phyloP scores from a whole-genome alignment of 2,113 vertebrate species.

The Rhinoptilus africanus region DNA sequence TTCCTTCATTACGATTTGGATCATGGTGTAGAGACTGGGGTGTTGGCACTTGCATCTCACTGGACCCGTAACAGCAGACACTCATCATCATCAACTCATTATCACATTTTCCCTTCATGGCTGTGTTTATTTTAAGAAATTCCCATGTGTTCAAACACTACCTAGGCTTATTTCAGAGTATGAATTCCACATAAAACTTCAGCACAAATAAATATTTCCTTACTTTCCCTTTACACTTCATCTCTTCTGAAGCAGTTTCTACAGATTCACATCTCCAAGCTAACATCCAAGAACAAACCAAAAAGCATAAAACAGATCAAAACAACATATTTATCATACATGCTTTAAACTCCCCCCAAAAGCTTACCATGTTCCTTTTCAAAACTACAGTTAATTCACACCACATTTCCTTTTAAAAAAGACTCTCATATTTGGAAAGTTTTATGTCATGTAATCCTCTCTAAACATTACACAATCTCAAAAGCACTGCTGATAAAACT shows the following conservation, averaged over 20 bases:
- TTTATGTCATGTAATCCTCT: not conserved
- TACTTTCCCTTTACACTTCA: not conserved
- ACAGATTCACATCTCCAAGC: not conserved
- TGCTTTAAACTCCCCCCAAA: not conserved
- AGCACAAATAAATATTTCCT: not conserved
- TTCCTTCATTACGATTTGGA: conserved; percentile 46
- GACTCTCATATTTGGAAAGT: not conserved
- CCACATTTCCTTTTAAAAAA: not conserved
- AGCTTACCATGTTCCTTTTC: not conserved
- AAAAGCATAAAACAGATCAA: not conserved
- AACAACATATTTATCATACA: not conserved
- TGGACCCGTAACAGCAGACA: conserved; percentile 48
- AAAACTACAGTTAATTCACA: conserved; percentile 18
- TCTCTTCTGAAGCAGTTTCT: not conserved
- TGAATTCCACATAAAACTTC: conserved; percentile 8
- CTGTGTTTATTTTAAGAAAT: conserved; percentile 62
- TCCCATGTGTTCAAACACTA: conserved; percentile 53
- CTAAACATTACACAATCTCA: conserved; percentile 33
- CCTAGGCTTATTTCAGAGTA: conserved; percentile 40
- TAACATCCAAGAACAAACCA: not conserved
- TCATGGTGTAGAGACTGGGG: not conserved
- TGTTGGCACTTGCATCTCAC: conserved; percentile 46
- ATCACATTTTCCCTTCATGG: conserved; percentile 63
- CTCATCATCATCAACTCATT: conserved; percentile 70
- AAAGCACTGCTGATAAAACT: conserved; percentile 25